Percentiles rank a stretch among this genome's conserved stretches.
Evolutionary conservation across 2,888 invertebrate genomes (phyloP).

Genomic region (Crocallis elinguaria): DNA sequence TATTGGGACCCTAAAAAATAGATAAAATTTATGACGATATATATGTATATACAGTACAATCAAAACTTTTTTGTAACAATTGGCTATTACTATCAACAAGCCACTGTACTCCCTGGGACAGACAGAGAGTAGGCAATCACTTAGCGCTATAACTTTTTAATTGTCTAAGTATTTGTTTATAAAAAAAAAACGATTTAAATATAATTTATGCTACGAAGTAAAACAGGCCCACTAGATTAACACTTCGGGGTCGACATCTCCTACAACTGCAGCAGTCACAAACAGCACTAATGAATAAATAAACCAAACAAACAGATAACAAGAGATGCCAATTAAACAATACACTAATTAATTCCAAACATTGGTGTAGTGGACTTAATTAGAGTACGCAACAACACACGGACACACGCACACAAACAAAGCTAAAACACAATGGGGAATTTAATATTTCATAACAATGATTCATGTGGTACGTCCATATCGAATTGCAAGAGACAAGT

Average conservation of each 20-base stretch:
- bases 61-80: no score
- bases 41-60: no score
- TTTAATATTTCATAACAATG: constrained; percentile 57
- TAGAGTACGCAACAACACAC: constrained; percentile 73
- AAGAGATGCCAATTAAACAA: constrained; percentile 85
- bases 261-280: constrained; percentile 74
- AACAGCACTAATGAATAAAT: constrained; percentile 83
- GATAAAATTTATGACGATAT: no score
- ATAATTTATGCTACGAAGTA: no score
- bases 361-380: constrained; percentile 84
- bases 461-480: constrained; percentile 39
- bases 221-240: background rate
- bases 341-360: constrained; percentile 85
- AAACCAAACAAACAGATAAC: constrained; percentile 84
- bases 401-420: constrained; percentile 36
- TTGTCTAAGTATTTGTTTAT: no score
- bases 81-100: no score
- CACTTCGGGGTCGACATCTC: constrained; percentile 38
- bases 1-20: no score
- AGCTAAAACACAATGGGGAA: constrained; percentile 57
- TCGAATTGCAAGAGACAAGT: constrained; percentile 33
- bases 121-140: no score
- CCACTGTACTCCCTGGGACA: no score
- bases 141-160: no score
- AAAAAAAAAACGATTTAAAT: no score